Base-by-base conservation (phyloP, 2,113 vertebrate genomes). In the Dolichotis patagonum region DNA sequence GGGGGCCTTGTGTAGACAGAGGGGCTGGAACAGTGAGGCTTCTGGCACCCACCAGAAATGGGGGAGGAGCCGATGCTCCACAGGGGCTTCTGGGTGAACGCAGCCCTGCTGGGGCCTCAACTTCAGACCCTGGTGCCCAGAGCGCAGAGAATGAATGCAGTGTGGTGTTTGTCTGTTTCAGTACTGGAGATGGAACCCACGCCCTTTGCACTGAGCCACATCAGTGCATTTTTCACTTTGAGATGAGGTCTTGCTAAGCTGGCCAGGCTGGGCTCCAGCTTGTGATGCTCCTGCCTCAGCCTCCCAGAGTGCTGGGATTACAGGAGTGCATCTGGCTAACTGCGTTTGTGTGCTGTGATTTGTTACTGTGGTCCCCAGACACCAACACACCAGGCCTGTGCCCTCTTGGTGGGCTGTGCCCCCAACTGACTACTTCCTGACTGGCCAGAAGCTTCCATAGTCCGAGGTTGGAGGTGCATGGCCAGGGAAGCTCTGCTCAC, bases 21-120 rank as follows among this genome's bases (percentile, higher is more conserved):
- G 54, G 20, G 24, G 63, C 8, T 26, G 9, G 56, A 20, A 20
- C 2, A 52, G 35, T 0, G 24, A 0, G 10, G 43, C n/a, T 30
- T 35, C 11, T 1, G 3, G 10, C 24, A 4, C 4, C 46, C 16
- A 0, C 60, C n/a, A 3, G 69, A 26, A n/a, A 5, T 58, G 0
- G 0, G 58, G 58, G 16, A 5, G n/a, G 60, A 7, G 5, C 0
- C 0, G 56, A 11, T 5, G 1, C 81, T 32, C 86, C 54, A 28
- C 14, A 49, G 7, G 28, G 26, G 63, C 54, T 54, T 13, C 24
- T 6, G 1, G 7, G 62, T 26, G 30, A 67, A 9, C 14, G 0
- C 5, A 0, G 26, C 19, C 83, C 84, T 1, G 32, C 65, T 0
- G 0, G 17, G 14, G 8, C 41, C 67, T 19, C 0, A 20, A n/a